Evolutionary conservation across 2,113 vertebrate species (phyloP).

Genomic region (Numida meleagris): DNA sequence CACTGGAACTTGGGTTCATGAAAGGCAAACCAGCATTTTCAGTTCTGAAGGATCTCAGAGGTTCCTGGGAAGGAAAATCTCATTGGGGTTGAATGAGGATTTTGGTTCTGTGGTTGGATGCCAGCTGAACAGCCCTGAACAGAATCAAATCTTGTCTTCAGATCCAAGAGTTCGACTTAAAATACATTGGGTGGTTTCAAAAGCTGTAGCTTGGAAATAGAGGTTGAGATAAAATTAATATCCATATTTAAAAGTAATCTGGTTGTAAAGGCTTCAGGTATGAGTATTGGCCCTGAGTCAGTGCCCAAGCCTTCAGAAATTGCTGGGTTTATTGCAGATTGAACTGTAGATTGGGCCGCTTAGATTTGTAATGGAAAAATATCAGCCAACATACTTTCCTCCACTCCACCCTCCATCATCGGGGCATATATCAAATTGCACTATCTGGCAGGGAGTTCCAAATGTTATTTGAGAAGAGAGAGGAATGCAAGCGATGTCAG

Average conservation of each 20-base stretch:
- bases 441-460: conserved; percentile 66
- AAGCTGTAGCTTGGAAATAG: neutral
- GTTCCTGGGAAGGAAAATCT: conserved; percentile 40
- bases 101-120: neutral
- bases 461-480: conserved; percentile 67
- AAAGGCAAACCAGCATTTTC: conserved; percentile 49
- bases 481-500: conserved; percentile 72
- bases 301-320: conserved; percentile 36
- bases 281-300: neutral
- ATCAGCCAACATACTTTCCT: conserved; percentile 62
- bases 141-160: neutral
- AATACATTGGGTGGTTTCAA: neutral
- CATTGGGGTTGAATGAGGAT: conserved; percentile 34
- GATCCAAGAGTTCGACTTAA: neutral
- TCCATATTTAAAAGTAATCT: neutral
- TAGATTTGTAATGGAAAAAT: conserved; percentile 78
- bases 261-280: neutral
- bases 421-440: conserved; percentile 68
- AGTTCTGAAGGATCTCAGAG: conserved; percentile 31
- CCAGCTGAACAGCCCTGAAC: neutral
- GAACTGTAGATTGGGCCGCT: conserved; percentile 33
- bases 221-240: neutral
- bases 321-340: conserved; percentile 35
- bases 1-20: conserved; percentile 27
- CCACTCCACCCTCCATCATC: conserved; percentile 68